Conservation (phyloP, 2,113 vertebrate genomes). For the Blennius ocellaris region DNA sequence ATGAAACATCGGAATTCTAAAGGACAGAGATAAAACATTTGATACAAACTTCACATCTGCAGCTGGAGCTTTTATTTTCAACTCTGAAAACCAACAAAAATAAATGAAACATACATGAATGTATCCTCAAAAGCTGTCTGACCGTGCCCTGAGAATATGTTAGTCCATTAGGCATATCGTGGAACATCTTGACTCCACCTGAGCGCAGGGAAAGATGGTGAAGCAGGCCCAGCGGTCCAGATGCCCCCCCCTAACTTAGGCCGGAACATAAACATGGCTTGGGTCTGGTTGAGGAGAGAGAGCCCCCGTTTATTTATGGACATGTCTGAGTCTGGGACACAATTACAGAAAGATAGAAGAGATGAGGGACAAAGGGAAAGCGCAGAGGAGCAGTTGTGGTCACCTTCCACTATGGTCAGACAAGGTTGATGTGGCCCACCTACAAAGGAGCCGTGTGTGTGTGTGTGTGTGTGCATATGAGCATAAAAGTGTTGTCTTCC, state of each 20-base stretch:
- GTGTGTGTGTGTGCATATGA: conserved; percentile 2
- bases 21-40: neutral
- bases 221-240: conserved; percentile 65
- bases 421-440: conserved; percentile 58
- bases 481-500: conserved; percentile 21
- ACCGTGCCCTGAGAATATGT: conserved; percentile 36
- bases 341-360: conserved; percentile 74
- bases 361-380: conserved; percentile 62
- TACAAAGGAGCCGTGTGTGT: conserved; percentile 42
- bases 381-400: conserved; percentile 25
- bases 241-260: conserved; percentile 55
- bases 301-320: conserved; percentile 83
- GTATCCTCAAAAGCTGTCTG: conserved; percentile 22
- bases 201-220: conserved; percentile 56
- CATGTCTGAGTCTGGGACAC: conserved; percentile 80
- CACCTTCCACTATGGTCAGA: conserved; percentile 44
- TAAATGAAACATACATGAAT: neutral
- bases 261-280: conserved; percentile 79
- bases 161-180: conserved; percentile 49
- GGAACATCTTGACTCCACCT: conserved; percentile 82
- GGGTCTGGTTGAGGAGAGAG: conserved; percentile 68
- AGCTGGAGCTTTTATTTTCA: neutral
- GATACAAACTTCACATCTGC: neutral
- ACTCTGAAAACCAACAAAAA: neutral
- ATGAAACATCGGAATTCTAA: neutral